These are phyloP conservation scores for Engystomops pustulosus DNA, from an alignment of 2,113 vertebrate species.

Conservation along the genomic window DNA sequence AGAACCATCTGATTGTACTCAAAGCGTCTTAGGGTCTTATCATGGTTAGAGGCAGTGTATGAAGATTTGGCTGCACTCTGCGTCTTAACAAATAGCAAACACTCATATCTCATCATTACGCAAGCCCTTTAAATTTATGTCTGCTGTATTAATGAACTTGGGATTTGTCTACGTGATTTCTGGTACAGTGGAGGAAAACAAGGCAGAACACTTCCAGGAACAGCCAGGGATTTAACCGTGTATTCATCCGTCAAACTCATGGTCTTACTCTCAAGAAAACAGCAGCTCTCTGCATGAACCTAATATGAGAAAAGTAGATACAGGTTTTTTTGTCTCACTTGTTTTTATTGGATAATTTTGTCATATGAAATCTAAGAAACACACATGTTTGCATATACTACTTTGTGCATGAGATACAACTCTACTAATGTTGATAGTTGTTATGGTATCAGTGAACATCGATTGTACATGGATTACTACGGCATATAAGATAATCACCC, in stretches of 20 bases:
- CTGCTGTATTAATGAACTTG: constrained; percentile 6
- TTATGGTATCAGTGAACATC: too few relatives aligned
- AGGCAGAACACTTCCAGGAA: constrained; percentile 40
- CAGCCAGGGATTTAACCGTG: background rate
- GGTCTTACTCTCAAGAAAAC: background rate
- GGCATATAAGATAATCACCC: too few relatives aligned
- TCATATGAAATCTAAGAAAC: too few relatives aligned
- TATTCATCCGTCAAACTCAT: background rate
- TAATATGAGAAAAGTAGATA: too few relatives aligned
- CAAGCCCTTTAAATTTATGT: background rate
- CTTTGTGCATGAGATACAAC: too few relatives aligned
- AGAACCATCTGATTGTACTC: background rate
- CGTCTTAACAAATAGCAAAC: background rate
- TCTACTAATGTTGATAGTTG: too few relatives aligned
- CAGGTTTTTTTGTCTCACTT: too few relatives aligned
- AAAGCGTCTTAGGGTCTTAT: too few relatives aligned
- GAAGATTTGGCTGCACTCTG: background rate
- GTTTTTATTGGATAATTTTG: too few relatives aligned
- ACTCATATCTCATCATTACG: background rate
- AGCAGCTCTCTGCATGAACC: background rate
- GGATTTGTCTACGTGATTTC: constrained; percentile 31
- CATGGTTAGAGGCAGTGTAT: background rate
- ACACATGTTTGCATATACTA: too few relatives aligned
- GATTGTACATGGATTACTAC: too few relatives aligned
- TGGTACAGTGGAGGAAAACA: background rate